Evolutionary conservation across 2,888 invertebrate species (phyloP), one percentile per base, ranked within the genome.

Genomic region (Drosophila kuntzei): DNA sequence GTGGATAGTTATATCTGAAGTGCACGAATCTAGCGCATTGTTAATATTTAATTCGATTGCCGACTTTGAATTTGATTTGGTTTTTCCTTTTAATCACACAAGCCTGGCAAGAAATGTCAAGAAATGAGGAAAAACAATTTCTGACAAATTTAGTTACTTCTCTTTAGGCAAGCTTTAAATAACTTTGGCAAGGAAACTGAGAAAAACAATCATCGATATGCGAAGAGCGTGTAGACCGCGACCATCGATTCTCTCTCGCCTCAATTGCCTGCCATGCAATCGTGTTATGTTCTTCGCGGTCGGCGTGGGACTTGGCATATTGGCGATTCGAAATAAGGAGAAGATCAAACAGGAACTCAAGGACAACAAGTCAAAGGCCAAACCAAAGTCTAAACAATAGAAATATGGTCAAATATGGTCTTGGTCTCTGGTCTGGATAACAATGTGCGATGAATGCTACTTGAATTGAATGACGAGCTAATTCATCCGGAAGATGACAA

Each of bases 231-330:
- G 75, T 29, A 66, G 62, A 20, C 68, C 71, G 18, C 60, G 47
- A 29, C 76, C 79, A 2, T 74, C 81, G 7, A 9, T 81, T 5
- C 18, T 81, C 8, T 55, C 76, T 20, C 64, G 80, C 8, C 49
- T 83, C n/a, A 83, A 83, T 46, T 84, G 83, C 51, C 32, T 29
- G 18, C 74, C 57, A 8, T 84, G 83, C 68, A 80, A 80, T 57
- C 79, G 72, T 3, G 58, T 76, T 20, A 5, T 84, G 8, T 82
- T 84, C 59, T 84, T 84, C 22, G 9, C 68, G 37, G 2, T 67
- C 20, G 83, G 84, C n/a, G 68, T 82, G n/a, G 69, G 67, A 34
- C 5, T 72, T 5, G 83, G 73, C n/a, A 14, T 67, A 9, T 5
- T 27, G 1, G 57, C 44, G 16, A 41, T 70, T n/a, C 55, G 61